Evolutionary conservation across 2,797 vertebrate species (phyloP).

Genomic region (Diplodus sargus): DNA sequence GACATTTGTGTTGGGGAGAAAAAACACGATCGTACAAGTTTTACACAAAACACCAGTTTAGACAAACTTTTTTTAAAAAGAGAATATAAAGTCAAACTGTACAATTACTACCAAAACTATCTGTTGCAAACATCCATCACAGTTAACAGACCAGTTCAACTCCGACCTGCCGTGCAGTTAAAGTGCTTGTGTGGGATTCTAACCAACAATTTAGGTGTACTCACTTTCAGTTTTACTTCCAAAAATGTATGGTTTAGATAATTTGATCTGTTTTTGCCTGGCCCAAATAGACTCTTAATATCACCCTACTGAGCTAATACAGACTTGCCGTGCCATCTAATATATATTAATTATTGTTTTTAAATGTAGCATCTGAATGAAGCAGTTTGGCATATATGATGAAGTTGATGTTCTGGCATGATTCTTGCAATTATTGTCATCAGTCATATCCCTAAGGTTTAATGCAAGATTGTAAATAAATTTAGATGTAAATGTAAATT

Average conservation of each 20-base stretch:
- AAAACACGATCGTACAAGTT: background rate
- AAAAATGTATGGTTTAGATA: too few relatives aligned
- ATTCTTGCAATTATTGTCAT: too few relatives aligned
- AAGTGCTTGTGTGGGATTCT: background rate
- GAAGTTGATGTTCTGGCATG: background rate
- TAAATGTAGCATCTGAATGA: too few relatives aligned
- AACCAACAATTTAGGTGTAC: background rate
- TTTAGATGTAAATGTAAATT: background rate
- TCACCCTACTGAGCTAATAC: background rate
- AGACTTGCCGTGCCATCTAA: background rate
- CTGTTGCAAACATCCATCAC: slow-evolving; percentile 9
- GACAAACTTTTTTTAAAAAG: background rate
- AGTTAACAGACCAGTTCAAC: background rate
- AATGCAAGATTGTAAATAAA: background rate
- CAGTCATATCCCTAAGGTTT: background rate
- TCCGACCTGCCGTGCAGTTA: background rate
- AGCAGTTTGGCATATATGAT: background rate
- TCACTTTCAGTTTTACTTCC: background rate
- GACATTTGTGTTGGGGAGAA: too few relatives aligned
- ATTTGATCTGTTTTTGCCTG: background rate
- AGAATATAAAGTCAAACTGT: background rate
- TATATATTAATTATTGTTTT: background rate
- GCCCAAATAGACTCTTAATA: background rate
- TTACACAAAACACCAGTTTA: background rate
- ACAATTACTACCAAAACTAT: slow-evolving; percentile 4